These are phyloP conservation scores for Epinephelus moara DNA, from an alignment of 2,113 vertebrate species.

Conservation along the genomic window DNA sequence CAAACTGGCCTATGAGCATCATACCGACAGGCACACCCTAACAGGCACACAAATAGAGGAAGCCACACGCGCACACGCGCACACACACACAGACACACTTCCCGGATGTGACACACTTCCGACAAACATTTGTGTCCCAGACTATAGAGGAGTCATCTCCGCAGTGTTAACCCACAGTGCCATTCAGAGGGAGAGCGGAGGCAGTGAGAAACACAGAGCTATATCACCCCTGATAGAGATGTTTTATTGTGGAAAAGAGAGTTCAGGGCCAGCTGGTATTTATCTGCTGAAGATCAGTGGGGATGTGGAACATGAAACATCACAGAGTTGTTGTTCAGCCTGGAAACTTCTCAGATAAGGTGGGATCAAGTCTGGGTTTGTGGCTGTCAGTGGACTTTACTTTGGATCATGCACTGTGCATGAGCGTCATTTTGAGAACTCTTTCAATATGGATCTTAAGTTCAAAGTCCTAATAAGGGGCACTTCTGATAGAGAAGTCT, in stretches of 20 bases:
- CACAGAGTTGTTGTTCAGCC: constrained; percentile 32
- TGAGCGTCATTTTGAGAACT: constrained; percentile 27
- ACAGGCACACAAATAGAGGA: constrained; percentile 14
- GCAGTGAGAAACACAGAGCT: neutral
- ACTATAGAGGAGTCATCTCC: constrained; percentile 29
- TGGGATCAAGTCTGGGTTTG: constrained; percentile 31
- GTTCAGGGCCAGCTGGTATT: constrained; percentile 44
- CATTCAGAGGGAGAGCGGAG: constrained; percentile 25
- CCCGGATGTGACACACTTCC: constrained; percentile 58
- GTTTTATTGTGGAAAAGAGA: constrained; percentile 48
- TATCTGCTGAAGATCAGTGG: constrained; percentile 34
- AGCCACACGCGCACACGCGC: constrained; percentile 1
- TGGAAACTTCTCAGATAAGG: constrained; percentile 49
- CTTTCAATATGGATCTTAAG: constrained; percentile 27
- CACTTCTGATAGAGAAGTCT: neutral
- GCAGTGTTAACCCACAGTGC: neutral
- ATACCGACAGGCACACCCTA: constrained; percentile 8
- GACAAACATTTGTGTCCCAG: constrained; percentile 17
- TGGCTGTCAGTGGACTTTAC: constrained; percentile 38
- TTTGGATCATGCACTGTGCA: constrained; percentile 34
- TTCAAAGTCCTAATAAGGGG: constrained; percentile 42
- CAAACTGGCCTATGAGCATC: constrained; percentile 22
- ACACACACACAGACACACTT: constrained; percentile 11
- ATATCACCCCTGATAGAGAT: constrained; percentile 28
- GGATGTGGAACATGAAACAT: constrained; percentile 46